Evolutionary conservation across 2,888 invertebrate genomes (phyloP).

Genomic region (Xylota sylvarum): DNA sequence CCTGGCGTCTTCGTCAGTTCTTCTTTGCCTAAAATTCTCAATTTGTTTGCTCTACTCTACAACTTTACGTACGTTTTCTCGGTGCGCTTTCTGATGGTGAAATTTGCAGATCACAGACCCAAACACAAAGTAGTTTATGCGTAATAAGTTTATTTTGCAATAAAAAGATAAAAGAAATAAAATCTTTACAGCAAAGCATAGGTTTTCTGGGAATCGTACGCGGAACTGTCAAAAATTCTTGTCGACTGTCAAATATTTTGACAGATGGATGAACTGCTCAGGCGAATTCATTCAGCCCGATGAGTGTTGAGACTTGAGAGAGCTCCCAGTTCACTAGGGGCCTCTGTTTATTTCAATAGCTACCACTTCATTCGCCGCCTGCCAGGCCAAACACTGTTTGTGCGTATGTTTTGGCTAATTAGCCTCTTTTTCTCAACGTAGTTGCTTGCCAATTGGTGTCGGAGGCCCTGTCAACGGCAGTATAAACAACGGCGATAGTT

Average conservation of each 20-base stretch:
- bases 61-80: constrained; percentile 10
- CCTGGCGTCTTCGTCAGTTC: constrained; percentile 10
- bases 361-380: constrained; percentile 14
- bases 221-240: constrained; percentile 36
- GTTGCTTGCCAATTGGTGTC: not conserved
- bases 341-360: constrained; percentile 6
- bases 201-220: constrained; percentile 38
- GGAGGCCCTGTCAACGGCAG: not conserved
- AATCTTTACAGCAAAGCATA: constrained; percentile 34
- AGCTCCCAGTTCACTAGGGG: constrained; percentile 29
- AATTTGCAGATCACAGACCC: not conserved
- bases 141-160: constrained; percentile 56
- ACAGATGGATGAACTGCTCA: constrained; percentile 33
- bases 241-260: constrained; percentile 40
- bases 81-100: not conserved
- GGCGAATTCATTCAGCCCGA: constrained; percentile 55
- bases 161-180: constrained; percentile 7
- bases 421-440: not conserved
- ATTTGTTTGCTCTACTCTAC: not conserved
- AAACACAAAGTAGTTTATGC: constrained; percentile 50
- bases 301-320: constrained; percentile 29
- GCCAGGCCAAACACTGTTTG: constrained; percentile 10
- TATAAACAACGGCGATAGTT: constrained; percentile 22
- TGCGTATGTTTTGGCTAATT: not conserved
- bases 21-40: constrained; percentile 9